Conservation (phyloP, 1,140 invertebrate genomes). For the Lucilia cuprina region DNA sequence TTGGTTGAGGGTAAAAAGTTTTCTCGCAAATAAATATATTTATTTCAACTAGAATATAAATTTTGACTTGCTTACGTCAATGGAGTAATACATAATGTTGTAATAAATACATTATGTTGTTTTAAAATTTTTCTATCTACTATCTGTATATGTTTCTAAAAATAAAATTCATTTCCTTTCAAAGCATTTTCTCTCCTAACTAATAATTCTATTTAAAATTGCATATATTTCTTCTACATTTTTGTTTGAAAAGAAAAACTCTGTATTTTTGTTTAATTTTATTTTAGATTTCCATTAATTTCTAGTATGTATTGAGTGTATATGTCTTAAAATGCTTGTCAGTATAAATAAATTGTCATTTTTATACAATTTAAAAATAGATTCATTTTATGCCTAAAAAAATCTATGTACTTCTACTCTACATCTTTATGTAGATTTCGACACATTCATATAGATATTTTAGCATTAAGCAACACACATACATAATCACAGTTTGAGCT, state of each 20-base stretch:
- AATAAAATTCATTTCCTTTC: too few relatives aligned
- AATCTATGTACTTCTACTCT: background rate
- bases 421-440: background rate
- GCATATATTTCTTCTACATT: background rate
- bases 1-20: background rate
- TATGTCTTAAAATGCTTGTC: background rate
- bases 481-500: background rate
- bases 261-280: background rate
- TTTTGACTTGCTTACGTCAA: too few relatives aligned
- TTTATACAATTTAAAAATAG: background rate
- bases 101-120: too few relatives aligned
- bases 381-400: background rate
- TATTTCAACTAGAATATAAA: too few relatives aligned
- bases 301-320: background rate
- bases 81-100: too few relatives aligned
- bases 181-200: too few relatives aligned
- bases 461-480: background rate
- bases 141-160: too few relatives aligned
- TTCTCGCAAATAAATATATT: too few relatives aligned
- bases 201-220: background rate
- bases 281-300: background rate
- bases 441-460: background rate
- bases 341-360: background rate
- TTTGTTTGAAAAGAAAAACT: background rate
- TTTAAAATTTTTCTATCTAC: too few relatives aligned